A percentile compares a stretch with the other conserved stretches of the same genome.
Evolutionary conservation across 2,888 invertebrate genomes (phyloP).

Genomic region (Erebia ligea): DNA sequence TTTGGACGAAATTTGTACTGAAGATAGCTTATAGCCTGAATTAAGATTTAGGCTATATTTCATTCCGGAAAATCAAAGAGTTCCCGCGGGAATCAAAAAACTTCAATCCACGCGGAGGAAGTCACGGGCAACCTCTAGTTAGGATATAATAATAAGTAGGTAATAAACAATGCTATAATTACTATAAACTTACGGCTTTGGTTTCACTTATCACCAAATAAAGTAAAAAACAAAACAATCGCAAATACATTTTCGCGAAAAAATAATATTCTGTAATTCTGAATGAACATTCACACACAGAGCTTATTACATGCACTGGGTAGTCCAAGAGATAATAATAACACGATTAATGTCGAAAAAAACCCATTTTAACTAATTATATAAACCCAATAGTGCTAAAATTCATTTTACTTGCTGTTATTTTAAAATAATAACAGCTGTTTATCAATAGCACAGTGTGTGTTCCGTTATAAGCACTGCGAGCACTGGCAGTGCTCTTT

Average conservation of each 20-base stretch:
- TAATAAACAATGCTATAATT: background rate
- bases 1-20: no score
- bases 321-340: background rate
- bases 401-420: background rate
- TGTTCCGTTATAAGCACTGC: no score
- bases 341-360: background rate
- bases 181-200: slow-evolving; percentile 52
- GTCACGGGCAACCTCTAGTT: no score
- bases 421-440: no score
- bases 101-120: no score
- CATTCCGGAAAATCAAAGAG: no score
- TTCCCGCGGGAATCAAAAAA: no score
- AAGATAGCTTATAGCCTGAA: no score
- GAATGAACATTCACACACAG: background rate
- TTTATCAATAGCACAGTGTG: background rate
- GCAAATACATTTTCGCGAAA: slow-evolving; percentile 53
- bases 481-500: no score
- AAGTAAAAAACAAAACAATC: slow-evolving; percentile 51
- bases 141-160: background rate
- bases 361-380: background rate
- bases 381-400: background rate
- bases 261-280: background rate
- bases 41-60: no score
- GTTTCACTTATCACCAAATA: slow-evolving; percentile 48
- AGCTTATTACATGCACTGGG: background rate